A percentile compares a stretch with the other conserved stretches of the same genome.
Evolutionary conservation across 30 jellyfish, hydroid and myxozoan species (phyloP).

Genomic region (Hydra vulgaris): DNA sequence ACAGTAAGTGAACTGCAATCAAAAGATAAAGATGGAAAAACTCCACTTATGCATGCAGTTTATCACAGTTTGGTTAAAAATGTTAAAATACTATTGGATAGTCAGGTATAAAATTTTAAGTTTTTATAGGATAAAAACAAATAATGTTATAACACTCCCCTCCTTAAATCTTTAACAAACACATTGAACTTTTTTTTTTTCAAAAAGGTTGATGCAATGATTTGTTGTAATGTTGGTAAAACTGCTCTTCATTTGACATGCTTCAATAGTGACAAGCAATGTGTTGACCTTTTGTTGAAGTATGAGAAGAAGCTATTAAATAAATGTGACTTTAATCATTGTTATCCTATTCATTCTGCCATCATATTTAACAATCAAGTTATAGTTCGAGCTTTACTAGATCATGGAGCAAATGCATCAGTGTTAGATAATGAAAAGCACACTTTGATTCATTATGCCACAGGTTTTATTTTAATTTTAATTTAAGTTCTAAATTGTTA

Average conservation of each 20-base stretch:
- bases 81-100: constrained; percentile 4
- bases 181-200: no score
- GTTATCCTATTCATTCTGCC: constrained; percentile 15
- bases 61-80: constrained; percentile 5
- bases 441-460: constrained; percentile 25
- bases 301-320: constrained; percentile 1
- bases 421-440: constrained; percentile 22
- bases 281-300: constrained; percentile 14
- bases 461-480: background rate
- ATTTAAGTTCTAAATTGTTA: background rate
- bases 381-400: constrained; percentile 21
- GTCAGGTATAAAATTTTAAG: background rate
- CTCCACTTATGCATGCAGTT: constrained; percentile 27
- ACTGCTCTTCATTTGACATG: constrained; percentile 37
- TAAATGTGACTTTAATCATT: background rate
- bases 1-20: background rate
- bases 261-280: background rate
- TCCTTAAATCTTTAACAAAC: no score
- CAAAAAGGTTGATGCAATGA: constrained; percentile 17
- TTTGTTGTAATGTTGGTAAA: constrained; percentile 22
- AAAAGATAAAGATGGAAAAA: constrained; percentile 9
- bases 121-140: no score
- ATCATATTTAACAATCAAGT: constrained; percentile 20
- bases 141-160: no score
- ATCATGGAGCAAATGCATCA: constrained; percentile 17